Conservation (phyloP, 2,113 vertebrate species). For the Chaenogobius annularis region DNA sequence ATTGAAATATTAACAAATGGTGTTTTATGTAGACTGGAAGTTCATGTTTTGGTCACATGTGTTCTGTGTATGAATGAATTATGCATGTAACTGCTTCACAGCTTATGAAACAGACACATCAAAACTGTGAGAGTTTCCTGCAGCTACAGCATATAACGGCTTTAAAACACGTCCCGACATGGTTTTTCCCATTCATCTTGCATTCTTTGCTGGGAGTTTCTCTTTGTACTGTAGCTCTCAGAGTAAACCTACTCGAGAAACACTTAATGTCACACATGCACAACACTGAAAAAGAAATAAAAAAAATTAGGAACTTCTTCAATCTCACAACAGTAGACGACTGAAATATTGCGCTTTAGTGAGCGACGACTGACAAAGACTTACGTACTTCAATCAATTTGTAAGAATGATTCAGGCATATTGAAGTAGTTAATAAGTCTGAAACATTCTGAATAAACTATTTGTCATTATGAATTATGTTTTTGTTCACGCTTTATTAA, state of each 20-base stretch:
- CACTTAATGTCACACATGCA: background rate
- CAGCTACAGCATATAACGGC: background rate
- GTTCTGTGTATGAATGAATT: too few species aligned
- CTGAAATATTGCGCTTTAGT: too few species aligned
- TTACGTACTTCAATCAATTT: too few species aligned
- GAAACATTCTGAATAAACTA: too few species aligned
- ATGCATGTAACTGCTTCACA: background rate
- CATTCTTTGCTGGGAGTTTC: slow-evolving; percentile 2
- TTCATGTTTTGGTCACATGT: background rate
- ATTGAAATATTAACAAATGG: too few species aligned
- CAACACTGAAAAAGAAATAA: too few species aligned
- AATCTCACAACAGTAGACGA: too few species aligned
- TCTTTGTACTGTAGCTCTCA: background rate
- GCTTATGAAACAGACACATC: background rate
- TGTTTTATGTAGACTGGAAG: background rate
- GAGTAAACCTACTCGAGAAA: background rate
- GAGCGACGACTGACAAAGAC: too few species aligned
- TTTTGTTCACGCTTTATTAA: background rate
- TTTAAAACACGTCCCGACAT: slow-evolving; percentile 49
- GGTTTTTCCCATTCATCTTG: background rate
- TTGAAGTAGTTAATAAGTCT: too few species aligned
- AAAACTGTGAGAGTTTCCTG: background rate
- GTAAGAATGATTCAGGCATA: too few species aligned
- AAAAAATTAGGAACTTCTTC: too few species aligned
- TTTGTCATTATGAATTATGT: background rate